phyloP scores from a whole-genome alignment of 1,140 invertebrate species.

The Coboldia fuscipes region DNA sequence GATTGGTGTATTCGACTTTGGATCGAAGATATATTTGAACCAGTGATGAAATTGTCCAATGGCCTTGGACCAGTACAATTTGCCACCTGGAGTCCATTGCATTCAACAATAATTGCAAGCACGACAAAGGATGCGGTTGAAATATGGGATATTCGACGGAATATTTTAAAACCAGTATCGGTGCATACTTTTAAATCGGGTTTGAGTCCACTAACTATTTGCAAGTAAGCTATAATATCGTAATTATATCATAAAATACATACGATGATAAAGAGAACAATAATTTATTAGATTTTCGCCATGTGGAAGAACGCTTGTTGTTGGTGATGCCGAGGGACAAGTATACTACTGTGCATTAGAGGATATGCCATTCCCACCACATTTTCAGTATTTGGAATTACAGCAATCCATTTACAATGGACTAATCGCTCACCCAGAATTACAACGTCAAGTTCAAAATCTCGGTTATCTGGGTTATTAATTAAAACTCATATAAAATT shows the following conservation, averaged over 20 bases:
- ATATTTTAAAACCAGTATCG: slow-evolving; percentile 36
- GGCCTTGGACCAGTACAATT: slow-evolving; percentile 34
- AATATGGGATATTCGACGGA: slow-evolving; percentile 49
- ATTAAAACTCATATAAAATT: too few relatives aligned
- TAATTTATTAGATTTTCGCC: slow-evolving; percentile 31
- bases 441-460: slow-evolving; percentile 33
- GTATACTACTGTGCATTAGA: slow-evolving; percentile 39
- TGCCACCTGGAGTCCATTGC: slow-evolving; percentile 56
- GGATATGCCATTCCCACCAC: slow-evolving; percentile 42
- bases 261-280: slow-evolving; percentile 18
- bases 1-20: slow-evolving; percentile 61
- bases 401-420: slow-evolving; percentile 32
- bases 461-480: slow-evolving; percentile 19
- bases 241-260: slow-evolving; percentile 5
- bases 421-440: slow-evolving; percentile 32
- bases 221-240: slow-evolving; percentile 5
- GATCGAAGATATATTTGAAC: slow-evolving; percentile 39
- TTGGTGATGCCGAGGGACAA: slow-evolving; percentile 35
- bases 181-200: slow-evolving; percentile 4
- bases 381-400: slow-evolving; percentile 33
- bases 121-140: slow-evolving; percentile 44
- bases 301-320: slow-evolving; percentile 39
- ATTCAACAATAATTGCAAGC: slow-evolving; percentile 60
- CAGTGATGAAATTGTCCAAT: slow-evolving; percentile 34
- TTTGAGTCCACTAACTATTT: not conserved